These are phyloP conservation scores for Cataglyphis cursor DNA, from an alignment of 2,888 invertebrate genomes.

Conservation along the genomic window DNA sequence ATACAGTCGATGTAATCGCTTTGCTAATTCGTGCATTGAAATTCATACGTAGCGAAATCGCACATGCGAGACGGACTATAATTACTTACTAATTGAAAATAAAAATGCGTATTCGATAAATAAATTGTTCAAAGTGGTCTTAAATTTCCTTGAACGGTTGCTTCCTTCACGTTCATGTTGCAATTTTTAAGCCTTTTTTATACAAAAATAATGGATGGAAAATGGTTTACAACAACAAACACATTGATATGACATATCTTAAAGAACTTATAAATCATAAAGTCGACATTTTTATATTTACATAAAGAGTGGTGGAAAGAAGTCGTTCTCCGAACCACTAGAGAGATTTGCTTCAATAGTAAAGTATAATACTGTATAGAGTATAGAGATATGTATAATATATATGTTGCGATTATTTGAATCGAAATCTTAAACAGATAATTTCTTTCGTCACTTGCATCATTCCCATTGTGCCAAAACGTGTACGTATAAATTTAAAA, in stretches of 20 bases:
- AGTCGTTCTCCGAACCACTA: not conserved
- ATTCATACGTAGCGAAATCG: not conserved
- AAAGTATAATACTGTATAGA: not conserved
- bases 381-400: too few species aligned
- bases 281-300: not conserved
- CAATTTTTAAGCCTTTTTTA: constrained; percentile 8
- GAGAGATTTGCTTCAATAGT: not conserved
- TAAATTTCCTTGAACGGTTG: constrained; percentile 26
- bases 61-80: not conserved
- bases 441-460: not conserved
- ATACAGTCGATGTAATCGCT: constrained; percentile 24
- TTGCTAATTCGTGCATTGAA: not conserved
- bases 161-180: constrained; percentile 7
- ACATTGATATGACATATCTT: constrained; percentile 2
- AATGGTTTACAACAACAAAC: not conserved
- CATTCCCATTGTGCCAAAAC: constrained; percentile 29
- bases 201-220: not conserved
- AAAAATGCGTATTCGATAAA: constrained; percentile 37
- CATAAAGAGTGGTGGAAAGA: not conserved
- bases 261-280: not conserved
- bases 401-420: constrained; percentile 2
- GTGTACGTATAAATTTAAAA: not conserved
- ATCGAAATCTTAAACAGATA: not conserved
- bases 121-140: constrained; percentile 30
- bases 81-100: constrained; percentile 33